phyloP scores from a whole-genome alignment of 2,888 invertebrate species.

The Chymomyza amoena region DNA sequence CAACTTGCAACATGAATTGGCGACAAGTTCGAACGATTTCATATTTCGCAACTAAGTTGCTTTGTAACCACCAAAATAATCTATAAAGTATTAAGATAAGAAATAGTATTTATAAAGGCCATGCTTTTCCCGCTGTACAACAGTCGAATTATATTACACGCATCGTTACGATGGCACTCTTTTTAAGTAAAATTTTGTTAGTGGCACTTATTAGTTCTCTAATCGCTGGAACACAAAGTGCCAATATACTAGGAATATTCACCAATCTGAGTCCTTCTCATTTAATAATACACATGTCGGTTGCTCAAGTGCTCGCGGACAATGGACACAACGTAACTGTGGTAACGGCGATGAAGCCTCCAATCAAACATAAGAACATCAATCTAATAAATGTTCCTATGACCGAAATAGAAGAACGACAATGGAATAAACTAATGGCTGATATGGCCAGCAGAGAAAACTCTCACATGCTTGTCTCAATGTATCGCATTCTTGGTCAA shows the following conservation, averaged over 20 bases:
- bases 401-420: constrained; percentile 33
- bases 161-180: constrained; percentile 12
- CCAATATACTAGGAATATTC: constrained; percentile 73
- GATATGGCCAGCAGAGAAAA: constrained; percentile 47
- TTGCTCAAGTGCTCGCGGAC: constrained; percentile 64
- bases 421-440: constrained; percentile 30
- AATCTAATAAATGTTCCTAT: constrained; percentile 51
- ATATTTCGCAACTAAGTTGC: neutral
- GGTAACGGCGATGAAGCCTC: constrained; percentile 59
- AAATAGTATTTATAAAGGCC: neutral
- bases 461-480: constrained; percentile 28
- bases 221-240: constrained; percentile 33
- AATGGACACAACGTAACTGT: constrained; percentile 76
- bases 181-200: constrained; percentile 2
- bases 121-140: neutral
- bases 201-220: constrained; percentile 8
- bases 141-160: constrained; percentile 3
- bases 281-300: constrained; percentile 71
- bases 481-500: constrained; percentile 28
- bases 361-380: constrained; percentile 55
- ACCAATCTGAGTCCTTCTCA: constrained; percentile 73
- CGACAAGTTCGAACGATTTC: constrained; percentile 1
- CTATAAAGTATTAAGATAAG: neutral
- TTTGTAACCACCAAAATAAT: neutral
- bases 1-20: constrained; percentile 26